Base-by-base conservation (phyloP, 2,888 invertebrate species). In the Perizoma flavofasciatum region DNA sequence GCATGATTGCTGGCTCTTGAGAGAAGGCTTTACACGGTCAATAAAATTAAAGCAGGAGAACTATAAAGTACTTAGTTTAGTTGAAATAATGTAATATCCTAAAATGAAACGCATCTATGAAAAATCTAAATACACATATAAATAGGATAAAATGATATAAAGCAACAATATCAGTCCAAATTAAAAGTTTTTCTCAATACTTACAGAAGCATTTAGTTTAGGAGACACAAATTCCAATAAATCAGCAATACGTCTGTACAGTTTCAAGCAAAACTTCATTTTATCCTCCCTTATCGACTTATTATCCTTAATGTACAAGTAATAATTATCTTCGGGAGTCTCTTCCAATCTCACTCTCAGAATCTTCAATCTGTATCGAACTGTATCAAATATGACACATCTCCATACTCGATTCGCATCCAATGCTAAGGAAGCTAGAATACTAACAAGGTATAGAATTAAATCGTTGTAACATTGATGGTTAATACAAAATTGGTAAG, bases 371-470 rank as follows among this genome's bases (percentile, higher is more conserved):
- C 91, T 78, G 64, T 80, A 81, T 34, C 88, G 75, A 10, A 89
- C 69, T 6, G 79, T 71, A 64, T 89, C 84, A 46, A 87, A 83
- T 9, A 90, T 40, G 9, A 82, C 68, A 56, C 82, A 87, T 43
- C 91, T 74, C 90, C 89, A 90, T 0, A 87, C 83, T 61, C 90
- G 72, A 67, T 82, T 86, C 4, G 86, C 65, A 71, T 91, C 90
- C 8, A 91, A 74, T 9, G 86, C 81, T 5, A 87, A 63, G 2
- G 85, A 72, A 0, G 84, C 81, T n/a, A 82, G 72, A 34, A 82
- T 73, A 50, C 80, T 81, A 0, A 89, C 61, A 0, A 77, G 8
- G 57, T 78, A 89, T 1, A 78, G 56, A 7, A 11, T 0, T 0
- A 84, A 55, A 32, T 69, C 49, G 0, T 71, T 61, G 22, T 74